These are phyloP conservation scores for Antennarius maculatus DNA, from an alignment of 2,797 vertebrate species.

Conservation along the genomic window DNA sequence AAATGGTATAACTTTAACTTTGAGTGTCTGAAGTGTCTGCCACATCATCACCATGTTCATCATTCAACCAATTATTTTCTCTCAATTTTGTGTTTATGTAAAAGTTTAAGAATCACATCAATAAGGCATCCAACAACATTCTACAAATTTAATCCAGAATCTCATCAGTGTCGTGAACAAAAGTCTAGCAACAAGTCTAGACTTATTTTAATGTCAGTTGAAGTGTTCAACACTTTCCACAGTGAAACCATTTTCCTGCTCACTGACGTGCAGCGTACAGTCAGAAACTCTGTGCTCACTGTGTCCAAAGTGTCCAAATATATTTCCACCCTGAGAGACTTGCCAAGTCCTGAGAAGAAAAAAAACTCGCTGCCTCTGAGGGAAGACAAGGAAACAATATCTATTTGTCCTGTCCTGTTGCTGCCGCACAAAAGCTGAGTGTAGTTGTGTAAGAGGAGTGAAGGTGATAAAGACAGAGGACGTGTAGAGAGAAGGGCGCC, in stretches of 20 bases:
- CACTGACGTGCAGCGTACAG: constrained; percentile 10
- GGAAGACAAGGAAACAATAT: constrained; percentile 39
- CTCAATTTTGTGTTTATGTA: too few species aligned
- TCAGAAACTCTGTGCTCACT: constrained; percentile 17
- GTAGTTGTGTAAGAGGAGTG: constrained; percentile 43
- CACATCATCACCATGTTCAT: too few species aligned
- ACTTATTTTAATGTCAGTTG: background rate
- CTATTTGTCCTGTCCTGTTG: constrained; percentile 36
- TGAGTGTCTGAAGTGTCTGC: too few species aligned
- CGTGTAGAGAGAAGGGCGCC: constrained; percentile 65
- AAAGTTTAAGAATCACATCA: too few species aligned
- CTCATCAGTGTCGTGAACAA: too few species aligned
- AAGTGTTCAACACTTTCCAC: background rate
- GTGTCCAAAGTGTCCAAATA: constrained; percentile 28
- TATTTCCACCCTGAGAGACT: constrained; percentile 16
- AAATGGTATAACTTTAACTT: too few species aligned
- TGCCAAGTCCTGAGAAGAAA: constrained; percentile 19
- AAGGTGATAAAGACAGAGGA: constrained; percentile 39
- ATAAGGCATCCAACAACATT: too few species aligned
- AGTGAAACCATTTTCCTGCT: constrained; percentile 10
- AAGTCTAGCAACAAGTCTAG: too few species aligned
- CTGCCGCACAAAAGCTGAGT: constrained; percentile 48
- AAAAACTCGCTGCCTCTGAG: constrained; percentile 16
- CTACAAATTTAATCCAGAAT: too few species aligned
- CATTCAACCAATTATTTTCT: too few species aligned